phyloP scores from a whole-genome alignment of 2,113 vertebrate genomes.

The Clarias batrachus region DNA sequence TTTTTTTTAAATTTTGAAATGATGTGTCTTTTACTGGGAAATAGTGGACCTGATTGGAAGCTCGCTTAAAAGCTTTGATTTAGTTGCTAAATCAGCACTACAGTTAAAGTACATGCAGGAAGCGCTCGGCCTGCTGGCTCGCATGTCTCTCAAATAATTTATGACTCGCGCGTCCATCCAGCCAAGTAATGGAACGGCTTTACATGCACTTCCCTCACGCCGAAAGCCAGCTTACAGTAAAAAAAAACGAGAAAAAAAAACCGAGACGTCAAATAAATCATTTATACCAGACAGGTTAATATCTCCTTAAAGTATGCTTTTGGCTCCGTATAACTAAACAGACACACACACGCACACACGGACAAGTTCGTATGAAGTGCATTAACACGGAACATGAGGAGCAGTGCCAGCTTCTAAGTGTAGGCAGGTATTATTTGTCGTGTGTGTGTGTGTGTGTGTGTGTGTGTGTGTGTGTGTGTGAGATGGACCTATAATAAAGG shows the following conservation, averaged over 20 bases:
- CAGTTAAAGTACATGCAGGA: neutral
- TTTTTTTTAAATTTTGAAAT: neutral
- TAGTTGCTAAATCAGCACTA: neutral
- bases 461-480: neutral
- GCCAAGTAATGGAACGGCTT: neutral
- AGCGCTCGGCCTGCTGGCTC: neutral
- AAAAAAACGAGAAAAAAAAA: too few relatives aligned
- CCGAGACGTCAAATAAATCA: neutral
- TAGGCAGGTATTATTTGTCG: conserved; percentile 35
- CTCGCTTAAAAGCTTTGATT: neutral
- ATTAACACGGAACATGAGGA: neutral
- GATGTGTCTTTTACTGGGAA: neutral
- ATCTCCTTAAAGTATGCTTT: conserved; percentile 32
- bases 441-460: neutral
- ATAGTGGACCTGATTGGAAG: neutral
- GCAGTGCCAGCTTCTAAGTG: neutral
- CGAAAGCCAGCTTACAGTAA: neutral
- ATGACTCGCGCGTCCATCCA: neutral
- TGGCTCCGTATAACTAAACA: conserved; percentile 28
- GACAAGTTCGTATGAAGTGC: neutral
- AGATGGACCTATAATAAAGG: conserved; percentile 34
- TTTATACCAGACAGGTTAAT: conserved; percentile 35
- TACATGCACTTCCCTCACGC: neutral
- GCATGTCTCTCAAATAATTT: neutral
- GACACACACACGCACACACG: conserved; percentile 1